These are phyloP conservation scores for Lepilemur ruficaudatus DNA, from an alignment of 2,797 vertebrate species.

Conservation along the genomic window DNA sequence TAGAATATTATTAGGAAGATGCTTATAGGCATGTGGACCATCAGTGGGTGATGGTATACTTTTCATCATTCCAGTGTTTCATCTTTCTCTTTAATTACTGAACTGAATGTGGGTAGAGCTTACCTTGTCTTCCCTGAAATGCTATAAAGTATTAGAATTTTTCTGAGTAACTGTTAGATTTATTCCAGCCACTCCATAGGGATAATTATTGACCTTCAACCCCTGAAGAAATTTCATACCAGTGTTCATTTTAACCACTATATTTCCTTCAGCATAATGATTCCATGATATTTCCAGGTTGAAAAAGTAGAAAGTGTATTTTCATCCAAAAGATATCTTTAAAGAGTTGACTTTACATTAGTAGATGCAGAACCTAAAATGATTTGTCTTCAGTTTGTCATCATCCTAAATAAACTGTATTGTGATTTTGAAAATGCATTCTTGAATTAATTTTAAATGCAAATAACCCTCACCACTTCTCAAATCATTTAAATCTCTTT, in stretches of 20 bases:
- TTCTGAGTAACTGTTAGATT: conserved; percentile 20
- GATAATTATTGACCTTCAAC: not conserved
- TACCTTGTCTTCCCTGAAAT: not conserved
- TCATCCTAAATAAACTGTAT: not conserved
- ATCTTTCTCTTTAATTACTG: not conserved
- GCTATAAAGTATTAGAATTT: not conserved
- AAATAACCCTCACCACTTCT: conserved; percentile 10
- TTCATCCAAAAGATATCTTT: not conserved
- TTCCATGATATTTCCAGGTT: conserved; percentile 13
- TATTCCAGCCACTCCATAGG: not conserved
- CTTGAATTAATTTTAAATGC: conserved; percentile 14
- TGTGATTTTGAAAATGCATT: conserved; percentile 3
- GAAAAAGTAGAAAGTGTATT: conserved; percentile 17
- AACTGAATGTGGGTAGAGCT: not conserved
- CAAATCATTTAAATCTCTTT: not conserved
- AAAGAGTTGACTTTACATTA: not conserved
- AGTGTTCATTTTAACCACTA: conserved; percentile 10
- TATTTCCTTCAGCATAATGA: not conserved
- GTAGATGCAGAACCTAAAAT: not conserved
- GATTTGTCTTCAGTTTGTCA: not conserved
- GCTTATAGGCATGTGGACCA: not conserved
- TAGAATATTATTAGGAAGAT: not conserved
- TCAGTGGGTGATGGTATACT: not conserved
- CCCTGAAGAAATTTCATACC: not conserved
- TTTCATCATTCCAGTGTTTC: not conserved